phyloP scores from a whole-genome alignment of 2,113 vertebrate species.

The Regulus satrapa region DNA sequence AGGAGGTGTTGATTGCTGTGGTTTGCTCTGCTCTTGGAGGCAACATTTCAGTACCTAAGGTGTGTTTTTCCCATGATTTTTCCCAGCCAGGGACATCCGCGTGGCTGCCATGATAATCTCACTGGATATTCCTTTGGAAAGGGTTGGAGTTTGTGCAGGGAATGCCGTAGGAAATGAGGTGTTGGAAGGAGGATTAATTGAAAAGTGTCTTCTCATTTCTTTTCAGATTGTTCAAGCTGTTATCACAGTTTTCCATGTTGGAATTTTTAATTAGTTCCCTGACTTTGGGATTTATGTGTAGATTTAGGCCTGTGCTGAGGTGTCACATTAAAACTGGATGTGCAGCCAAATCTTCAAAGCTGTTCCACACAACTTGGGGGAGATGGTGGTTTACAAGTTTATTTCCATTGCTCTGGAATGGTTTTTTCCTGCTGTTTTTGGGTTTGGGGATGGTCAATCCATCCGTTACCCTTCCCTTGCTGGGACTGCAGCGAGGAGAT shows the following conservation, averaged over 20 bases:
- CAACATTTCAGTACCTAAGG: neutral
- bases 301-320: neutral
- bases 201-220: constrained; percentile 19
- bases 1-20: neutral
- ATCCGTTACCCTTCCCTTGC: neutral
- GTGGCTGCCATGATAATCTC: neutral
- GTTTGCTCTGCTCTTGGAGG: neutral
- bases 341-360: constrained; percentile 31
- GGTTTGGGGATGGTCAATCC: neutral
- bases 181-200: constrained; percentile 6
- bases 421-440: neutral
- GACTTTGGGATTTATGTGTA: constrained; percentile 31
- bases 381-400: neutral
- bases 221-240: constrained; percentile 1
- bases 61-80: neutral
- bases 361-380: neutral
- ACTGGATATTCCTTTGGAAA: neutral
- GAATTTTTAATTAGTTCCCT: constrained; percentile 42
- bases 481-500: neutral
- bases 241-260: constrained; percentile 43
- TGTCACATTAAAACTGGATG: neutral
- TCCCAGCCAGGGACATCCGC: neutral
- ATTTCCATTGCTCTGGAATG: neutral
- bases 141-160: neutral
- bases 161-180: neutral